These are phyloP conservation scores for Arion vulgaris DNA, from an alignment of 1,140 invertebrate species.

Conservation along the genomic window DNA sequence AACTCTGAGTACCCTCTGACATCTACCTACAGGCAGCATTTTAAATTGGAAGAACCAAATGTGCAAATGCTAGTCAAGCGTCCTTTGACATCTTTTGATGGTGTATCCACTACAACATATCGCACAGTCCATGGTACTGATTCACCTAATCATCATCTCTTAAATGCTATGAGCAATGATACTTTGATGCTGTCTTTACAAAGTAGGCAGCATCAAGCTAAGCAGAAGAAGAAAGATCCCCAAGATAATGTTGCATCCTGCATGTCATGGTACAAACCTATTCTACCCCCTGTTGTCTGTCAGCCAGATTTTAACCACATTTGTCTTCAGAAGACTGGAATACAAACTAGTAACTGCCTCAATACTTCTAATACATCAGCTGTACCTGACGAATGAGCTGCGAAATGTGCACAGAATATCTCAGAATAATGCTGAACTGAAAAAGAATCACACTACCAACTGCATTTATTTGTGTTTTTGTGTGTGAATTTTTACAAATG, in stretches of 20 bases:
- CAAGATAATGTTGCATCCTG: slow-evolving; percentile 67
- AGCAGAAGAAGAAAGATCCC: slow-evolving; percentile 44
- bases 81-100: slow-evolving; percentile 65
- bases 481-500: no score
- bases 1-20: slow-evolving; percentile 55
- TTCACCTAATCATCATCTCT: slow-evolving; percentile 55
- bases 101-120: slow-evolving; percentile 62
- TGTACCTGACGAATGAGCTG: not conserved
- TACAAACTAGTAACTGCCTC: not conserved
- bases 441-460: no score
- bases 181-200: slow-evolving; percentile 57
- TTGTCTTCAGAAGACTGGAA: slow-evolving; percentile 10
- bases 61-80: slow-evolving; percentile 56
- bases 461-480: no score
- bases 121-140: slow-evolving; percentile 61
- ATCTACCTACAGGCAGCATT: slow-evolving; percentile 64
- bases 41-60: slow-evolving; percentile 43
- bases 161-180: slow-evolving; percentile 62
- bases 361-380: not conserved
- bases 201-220: slow-evolving; percentile 54
- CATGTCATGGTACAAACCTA: slow-evolving; percentile 57
- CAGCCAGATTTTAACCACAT: slow-evolving; percentile 37
- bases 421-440: not conserved
- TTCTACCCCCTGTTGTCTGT: slow-evolving; percentile 30
- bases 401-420: not conserved